phyloP scores from a whole-genome alignment of 2,113 vertebrate genomes.

The Actinemys pallida region DNA sequence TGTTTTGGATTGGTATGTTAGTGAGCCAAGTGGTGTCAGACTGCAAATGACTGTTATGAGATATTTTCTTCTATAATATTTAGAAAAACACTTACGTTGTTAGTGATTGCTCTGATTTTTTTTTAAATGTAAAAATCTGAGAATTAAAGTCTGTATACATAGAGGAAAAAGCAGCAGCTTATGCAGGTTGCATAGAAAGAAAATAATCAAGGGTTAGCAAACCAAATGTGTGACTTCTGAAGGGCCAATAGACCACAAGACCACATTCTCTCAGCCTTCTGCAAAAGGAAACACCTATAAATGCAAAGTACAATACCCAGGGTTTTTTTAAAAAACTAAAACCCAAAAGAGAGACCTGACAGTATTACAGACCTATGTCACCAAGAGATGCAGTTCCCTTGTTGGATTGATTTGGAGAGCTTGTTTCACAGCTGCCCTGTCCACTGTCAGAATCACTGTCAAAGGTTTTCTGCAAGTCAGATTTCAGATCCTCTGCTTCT shows the following conservation, averaged over 20 bases:
- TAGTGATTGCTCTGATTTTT: not conserved
- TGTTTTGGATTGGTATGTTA: not conserved
- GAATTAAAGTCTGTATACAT: not conserved
- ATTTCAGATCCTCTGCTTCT: slow-evolving; percentile 22
- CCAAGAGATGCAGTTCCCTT: not conserved
- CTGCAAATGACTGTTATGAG: not conserved
- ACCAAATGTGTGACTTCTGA: not conserved
- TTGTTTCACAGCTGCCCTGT: slow-evolving; percentile 81
- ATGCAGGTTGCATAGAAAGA: not conserved
- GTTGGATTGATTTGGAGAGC: slow-evolving; percentile 55
- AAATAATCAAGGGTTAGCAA: not conserved
- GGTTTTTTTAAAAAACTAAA: not conserved
- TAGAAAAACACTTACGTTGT: not conserved
- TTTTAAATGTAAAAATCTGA: not conserved
- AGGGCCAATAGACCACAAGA: not conserved
- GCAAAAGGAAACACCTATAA: not conserved
- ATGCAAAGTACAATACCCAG: rapidly evolving
- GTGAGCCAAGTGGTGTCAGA: not conserved
- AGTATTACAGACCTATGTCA: slow-evolving; percentile 75
- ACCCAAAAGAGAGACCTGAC: not conserved
- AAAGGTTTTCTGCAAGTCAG: slow-evolving; percentile 32
- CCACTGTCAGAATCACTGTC: slow-evolving; percentile 89
- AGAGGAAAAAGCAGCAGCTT: not conserved
- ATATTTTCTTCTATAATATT: not conserved
- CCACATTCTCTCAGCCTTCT: rapidly evolving